Percentiles rank a stretch among this genome's conserved stretches.
phyloP scores from a whole-genome alignment of 2,888 invertebrate species.

The Plusia festucae region DNA sequence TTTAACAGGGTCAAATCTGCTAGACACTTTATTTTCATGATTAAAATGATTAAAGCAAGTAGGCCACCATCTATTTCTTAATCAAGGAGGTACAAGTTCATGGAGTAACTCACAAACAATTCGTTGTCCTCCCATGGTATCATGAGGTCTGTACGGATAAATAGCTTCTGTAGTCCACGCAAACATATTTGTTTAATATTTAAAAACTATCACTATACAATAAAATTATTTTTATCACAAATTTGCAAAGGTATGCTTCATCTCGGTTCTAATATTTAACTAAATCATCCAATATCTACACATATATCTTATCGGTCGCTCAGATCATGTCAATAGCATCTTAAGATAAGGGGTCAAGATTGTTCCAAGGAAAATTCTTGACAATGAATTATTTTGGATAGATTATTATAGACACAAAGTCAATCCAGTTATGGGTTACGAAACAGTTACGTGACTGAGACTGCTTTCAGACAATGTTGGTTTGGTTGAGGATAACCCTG shows the following conservation, averaged over 20 bases:
- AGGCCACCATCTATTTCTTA: slow-evolving; percentile 5
- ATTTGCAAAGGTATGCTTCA: slow-evolving; percentile 32
- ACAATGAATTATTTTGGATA: slow-evolving; percentile 41
- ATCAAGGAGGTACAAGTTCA: neutral
- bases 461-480: slow-evolving; percentile 20
- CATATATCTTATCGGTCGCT: slow-evolving; percentile 51
- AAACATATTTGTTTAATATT: slow-evolving; percentile 24
- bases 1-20: neutral
- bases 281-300: slow-evolving; percentile 23
- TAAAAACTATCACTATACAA: neutral
- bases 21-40: slow-evolving; percentile 1
- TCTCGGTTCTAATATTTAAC: slow-evolving; percentile 48
- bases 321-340: slow-evolving; percentile 15
- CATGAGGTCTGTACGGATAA: slow-evolving; percentile 13
- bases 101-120: slow-evolving; percentile 29
- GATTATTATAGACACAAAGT: slow-evolving; percentile 5
- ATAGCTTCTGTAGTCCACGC: slow-evolving; percentile 21
- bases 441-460: neutral
- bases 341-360: slow-evolving; percentile 41
- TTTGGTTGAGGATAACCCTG: slow-evolving; percentile 27
- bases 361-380: slow-evolving; percentile 42
- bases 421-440: slow-evolving; percentile 3
- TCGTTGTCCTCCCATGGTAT: slow-evolving; percentile 23
- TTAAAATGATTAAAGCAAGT: slow-evolving; percentile 3
- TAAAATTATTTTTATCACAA: slow-evolving; percentile 7